These are phyloP conservation scores for Exocentrus adspersus DNA, from an alignment of 2,888 invertebrate genomes.

Conservation along the genomic window DNA sequence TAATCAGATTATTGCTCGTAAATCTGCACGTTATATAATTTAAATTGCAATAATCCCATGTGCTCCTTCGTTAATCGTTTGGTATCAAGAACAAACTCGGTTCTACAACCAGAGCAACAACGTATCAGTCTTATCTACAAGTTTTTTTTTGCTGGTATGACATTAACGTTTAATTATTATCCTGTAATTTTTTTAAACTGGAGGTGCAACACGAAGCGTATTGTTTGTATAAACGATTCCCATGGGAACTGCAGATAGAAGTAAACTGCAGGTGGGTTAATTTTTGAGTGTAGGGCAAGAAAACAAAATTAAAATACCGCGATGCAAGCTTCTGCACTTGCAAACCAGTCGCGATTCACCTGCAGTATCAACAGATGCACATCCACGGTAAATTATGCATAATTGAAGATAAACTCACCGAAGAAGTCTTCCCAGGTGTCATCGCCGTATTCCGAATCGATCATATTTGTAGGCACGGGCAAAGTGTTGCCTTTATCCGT, in stretches of 20 bases:
- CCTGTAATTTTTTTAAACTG: too few species aligned
- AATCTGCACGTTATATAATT: background rate
- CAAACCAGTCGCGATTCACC: constrained; percentile 1
- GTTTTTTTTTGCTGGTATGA: too few species aligned
- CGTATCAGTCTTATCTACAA: too few species aligned
- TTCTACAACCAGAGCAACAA: background rate
- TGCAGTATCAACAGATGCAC: background rate
- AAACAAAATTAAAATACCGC: too few species aligned
- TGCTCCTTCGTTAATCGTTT: background rate
- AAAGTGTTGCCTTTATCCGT: too few species aligned
- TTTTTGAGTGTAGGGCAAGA: too few species aligned
- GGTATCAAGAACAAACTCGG: background rate
- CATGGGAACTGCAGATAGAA: too few species aligned
- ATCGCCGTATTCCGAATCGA: constrained; percentile 55
- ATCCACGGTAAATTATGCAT: background rate
- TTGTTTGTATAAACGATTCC: too few species aligned
- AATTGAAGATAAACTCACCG: constrained; percentile 51
- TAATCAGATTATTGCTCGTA: background rate
- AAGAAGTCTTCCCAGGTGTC: constrained; percentile 62
- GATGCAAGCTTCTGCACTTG: background rate
- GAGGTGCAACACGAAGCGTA: too few species aligned
- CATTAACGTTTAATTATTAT: too few species aligned
- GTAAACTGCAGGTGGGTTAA: too few species aligned
- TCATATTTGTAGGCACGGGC: constrained; percentile 54
- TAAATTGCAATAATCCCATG: background rate